Conservation (phyloP, 1,140 invertebrate species). For the Pogonus chalceus region DNA sequence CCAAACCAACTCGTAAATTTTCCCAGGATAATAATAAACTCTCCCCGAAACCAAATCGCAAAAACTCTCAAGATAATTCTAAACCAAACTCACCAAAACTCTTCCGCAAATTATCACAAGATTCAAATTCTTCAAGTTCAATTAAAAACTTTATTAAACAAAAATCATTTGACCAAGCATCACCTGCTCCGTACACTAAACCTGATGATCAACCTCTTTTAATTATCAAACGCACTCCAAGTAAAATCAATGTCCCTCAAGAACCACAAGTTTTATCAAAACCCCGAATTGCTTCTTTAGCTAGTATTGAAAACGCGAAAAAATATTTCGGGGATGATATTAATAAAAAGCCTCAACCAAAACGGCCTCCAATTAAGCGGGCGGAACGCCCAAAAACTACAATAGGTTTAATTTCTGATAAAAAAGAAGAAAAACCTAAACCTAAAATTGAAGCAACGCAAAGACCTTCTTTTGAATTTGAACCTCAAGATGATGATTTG, state of each 20-base stretch:
- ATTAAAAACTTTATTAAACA: slow-evolving; percentile 1
- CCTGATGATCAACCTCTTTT: slow-evolving; percentile 23
- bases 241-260: slow-evolving; percentile 31
- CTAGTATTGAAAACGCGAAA: slow-evolving; percentile 22
- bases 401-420: background rate
- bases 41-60: no score
- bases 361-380: slow-evolving; percentile 20
- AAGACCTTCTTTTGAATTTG: slow-evolving; percentile 30
- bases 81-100: no score
- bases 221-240: slow-evolving; percentile 34
- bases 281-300: slow-evolving; percentile 29
- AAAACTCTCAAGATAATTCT: no score
- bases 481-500: slow-evolving; percentile 28
- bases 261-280: slow-evolving; percentile 31
- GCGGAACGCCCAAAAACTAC: slow-evolving; percentile 20
- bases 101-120: no score
- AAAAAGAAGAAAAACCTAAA: background rate
- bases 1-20: no score
- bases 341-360: slow-evolving; percentile 12
- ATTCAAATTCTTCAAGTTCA: background rate
- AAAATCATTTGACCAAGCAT: slow-evolving; percentile 1
- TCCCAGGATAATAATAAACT: no score
- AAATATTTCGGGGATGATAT: slow-evolving; percentile 30
- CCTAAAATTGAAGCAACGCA: slow-evolving; percentile 4
- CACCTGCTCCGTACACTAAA: background rate